phyloP scores from a whole-genome alignment of 2,113 vertebrate species.

The Psophia crepitans region DNA sequence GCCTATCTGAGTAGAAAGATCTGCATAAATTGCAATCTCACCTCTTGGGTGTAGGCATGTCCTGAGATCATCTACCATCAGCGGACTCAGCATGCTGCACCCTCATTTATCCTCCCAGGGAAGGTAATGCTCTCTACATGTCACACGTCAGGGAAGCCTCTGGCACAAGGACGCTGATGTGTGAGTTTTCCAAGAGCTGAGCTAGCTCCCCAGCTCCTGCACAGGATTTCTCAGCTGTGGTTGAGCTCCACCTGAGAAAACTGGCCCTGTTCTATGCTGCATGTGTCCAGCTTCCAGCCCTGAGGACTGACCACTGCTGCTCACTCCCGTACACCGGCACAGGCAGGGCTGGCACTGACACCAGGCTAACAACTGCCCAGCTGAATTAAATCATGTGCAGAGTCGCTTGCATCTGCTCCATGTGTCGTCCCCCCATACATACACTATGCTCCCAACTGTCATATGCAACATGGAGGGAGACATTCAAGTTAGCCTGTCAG shows the following conservation, averaged over 20 bases:
- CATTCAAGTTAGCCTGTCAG: neutral
- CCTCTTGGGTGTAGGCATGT: neutral
- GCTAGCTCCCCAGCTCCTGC: neutral
- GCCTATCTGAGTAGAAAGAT: neutral
- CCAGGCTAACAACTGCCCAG: too few species aligned
- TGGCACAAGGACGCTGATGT: neutral
- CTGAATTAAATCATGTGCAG: neutral
- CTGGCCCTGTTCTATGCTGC: neutral
- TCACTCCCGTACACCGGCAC: neutral
- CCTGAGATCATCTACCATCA: neutral
- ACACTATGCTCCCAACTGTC: neutral
- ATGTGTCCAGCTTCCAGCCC: neutral
- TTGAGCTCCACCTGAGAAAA: neutral
- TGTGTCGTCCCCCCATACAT: too few species aligned
- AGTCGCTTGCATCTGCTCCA: neutral
- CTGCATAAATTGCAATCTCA: neutral
- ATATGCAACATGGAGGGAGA: rapidly evolving
- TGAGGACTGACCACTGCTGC: neutral
- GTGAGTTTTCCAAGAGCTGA: neutral
- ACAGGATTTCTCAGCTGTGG: neutral
- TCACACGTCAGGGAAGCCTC: neutral
- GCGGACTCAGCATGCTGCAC: neutral
- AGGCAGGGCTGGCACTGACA: neutral
- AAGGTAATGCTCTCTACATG: neutral
- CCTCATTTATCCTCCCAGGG: neutral